Evolutionary conservation across 2,888 invertebrate genomes (phyloP).

Genomic region (Agonopterix heracliana): DNA sequence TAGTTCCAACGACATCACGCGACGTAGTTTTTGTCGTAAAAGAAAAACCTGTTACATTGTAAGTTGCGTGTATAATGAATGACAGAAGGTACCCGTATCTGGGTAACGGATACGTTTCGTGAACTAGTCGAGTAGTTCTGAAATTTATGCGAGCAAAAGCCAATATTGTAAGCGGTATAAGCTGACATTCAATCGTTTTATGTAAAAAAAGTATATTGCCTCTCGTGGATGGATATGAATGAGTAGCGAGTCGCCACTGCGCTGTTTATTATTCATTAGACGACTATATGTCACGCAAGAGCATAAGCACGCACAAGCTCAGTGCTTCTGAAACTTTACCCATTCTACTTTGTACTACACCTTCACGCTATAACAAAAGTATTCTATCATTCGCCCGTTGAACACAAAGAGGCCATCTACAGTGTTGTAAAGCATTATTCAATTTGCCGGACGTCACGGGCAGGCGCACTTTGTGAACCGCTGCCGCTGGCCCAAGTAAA

Average conservation of each 20-base stretch:
- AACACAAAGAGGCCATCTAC: conserved; percentile 1
- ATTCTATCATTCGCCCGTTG: conserved; percentile 7
- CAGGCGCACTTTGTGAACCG: conserved; percentile 42
- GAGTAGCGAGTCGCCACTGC: conserved; percentile 63
- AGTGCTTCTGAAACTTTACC: conserved; percentile 60
- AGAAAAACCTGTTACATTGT: conserved; percentile 34
- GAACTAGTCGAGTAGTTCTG: conserved; percentile 20
- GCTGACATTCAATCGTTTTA: conserved; percentile 55
- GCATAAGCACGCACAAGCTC: conserved; percentile 61
- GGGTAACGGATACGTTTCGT: conserved; percentile 26
- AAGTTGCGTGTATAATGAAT: conserved; percentile 22
- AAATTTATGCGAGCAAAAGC: conserved; percentile 38
- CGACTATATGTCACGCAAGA: conserved; percentile 68
- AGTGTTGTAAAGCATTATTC: conserved; percentile 22
- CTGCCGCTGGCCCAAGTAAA: conserved; percentile 36
- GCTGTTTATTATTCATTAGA: conserved; percentile 74
- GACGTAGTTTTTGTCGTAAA: conserved; percentile 47
- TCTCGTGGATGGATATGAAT: conserved; percentile 69
- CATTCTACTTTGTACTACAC: conserved; percentile 28
- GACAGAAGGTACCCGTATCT: conserved; percentile 23
- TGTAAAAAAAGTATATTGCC: conserved; percentile 58
- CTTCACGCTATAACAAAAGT: conserved; percentile 13
- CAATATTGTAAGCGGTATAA: conserved; percentile 47
- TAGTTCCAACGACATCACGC: conserved; percentile 60
- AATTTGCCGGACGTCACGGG: conserved; percentile 36